Conservation (phyloP, 2,888 invertebrate species). For the Drosophila limbata region DNA sequence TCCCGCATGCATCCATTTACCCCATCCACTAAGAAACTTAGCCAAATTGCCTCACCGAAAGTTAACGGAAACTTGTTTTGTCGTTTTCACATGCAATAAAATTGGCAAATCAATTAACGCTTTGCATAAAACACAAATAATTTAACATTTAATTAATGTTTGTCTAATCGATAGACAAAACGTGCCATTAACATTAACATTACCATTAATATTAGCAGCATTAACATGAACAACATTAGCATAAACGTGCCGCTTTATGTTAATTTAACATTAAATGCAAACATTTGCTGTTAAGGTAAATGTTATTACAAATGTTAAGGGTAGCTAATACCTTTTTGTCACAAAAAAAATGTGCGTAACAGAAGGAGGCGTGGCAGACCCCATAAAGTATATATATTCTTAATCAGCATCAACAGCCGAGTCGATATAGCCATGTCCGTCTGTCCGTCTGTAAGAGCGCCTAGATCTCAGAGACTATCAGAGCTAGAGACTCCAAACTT, state of each 20-base stretch:
- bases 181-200: conserved; percentile 18
- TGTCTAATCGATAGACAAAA: conserved; percentile 46
- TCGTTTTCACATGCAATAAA: conserved; percentile 35
- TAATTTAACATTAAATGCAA: neutral
- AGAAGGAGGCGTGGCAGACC: too few relatives aligned
- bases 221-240: conserved; percentile 18
- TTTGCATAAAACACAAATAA: conserved; percentile 18
- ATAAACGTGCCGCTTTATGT: conserved; percentile 1
- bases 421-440: too few relatives aligned
- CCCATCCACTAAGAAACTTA: conserved; percentile 19
- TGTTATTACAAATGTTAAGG: neutral
- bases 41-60: conserved; percentile 46
- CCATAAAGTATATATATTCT: too few relatives aligned
- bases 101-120: conserved; percentile 51
- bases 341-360: too few relatives aligned
- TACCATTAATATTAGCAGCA: conserved; percentile 16
- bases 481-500: too few relatives aligned
- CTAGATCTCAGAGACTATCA: too few relatives aligned
- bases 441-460: too few relatives aligned
- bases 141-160: conserved; percentile 50
- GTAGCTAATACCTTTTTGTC: too few relatives aligned
- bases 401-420: too few relatives aligned
- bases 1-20: too few relatives aligned
- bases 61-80: conserved; percentile 45
- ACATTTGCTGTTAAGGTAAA: neutral